phyloP scores from a whole-genome alignment of 92 coral and sea anemone genomes.

The Pocillopora grandis region DNA sequence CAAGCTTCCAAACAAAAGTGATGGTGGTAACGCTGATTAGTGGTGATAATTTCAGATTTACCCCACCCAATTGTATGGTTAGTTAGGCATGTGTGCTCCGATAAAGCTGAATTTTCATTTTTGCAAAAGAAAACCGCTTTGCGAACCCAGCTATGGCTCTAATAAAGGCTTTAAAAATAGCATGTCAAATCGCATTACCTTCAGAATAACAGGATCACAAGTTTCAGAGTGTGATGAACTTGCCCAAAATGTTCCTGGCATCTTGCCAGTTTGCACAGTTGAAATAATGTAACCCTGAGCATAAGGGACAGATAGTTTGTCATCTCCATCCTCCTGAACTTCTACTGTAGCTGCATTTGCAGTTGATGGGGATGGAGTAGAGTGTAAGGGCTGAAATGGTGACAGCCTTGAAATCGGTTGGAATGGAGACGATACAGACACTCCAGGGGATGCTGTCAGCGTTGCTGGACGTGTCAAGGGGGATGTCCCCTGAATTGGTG shows the following conservation, averaged over 20 bases:
- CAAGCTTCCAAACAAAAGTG: too few species aligned
- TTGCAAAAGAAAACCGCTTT: too few species aligned
- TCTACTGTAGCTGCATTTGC: conserved; percentile 50
- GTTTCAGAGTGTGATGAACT: conserved; percentile 76
- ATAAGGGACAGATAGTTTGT: conserved; percentile 38
- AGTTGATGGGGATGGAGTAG: conserved; percentile 73
- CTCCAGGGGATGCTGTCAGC: conserved; percentile 67
- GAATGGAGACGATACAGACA: conserved; percentile 74
- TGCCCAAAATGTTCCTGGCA: conserved; percentile 72
- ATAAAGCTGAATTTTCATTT: too few species aligned
- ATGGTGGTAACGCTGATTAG: too few species aligned
- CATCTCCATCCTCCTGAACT: conserved; percentile 34
- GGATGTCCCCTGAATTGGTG: conserved; percentile 67
- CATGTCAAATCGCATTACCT: conserved; percentile 41
- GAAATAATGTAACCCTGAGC: conserved; percentile 86
- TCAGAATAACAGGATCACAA: conserved; percentile 67
- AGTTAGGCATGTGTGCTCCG: too few species aligned
- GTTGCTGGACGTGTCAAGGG: conserved; percentile 62
- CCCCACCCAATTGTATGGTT: too few species aligned
- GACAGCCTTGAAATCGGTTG: conserved; percentile 87
- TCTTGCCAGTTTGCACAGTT: conserved; percentile 75
- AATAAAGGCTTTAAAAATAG: not conserved
- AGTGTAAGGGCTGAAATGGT: conserved; percentile 81
- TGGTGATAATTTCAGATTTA: too few species aligned
- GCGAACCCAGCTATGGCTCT: too few species aligned